These are phyloP conservation scores for Melanerpes aurifrons DNA, from an alignment of 2,113 vertebrate species.

Conservation along the genomic window DNA sequence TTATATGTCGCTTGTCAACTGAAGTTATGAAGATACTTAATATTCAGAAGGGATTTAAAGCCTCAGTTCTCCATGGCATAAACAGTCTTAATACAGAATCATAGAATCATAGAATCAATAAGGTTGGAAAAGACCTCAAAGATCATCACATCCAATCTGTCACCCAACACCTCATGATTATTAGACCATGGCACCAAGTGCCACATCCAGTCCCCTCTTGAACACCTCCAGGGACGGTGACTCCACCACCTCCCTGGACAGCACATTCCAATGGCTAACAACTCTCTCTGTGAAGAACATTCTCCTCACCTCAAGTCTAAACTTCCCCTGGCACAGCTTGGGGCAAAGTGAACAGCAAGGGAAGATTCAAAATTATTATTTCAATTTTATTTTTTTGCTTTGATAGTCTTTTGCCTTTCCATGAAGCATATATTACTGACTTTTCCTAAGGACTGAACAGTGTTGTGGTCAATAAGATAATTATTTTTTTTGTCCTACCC, in stretches of 20 bases:
- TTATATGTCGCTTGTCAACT: neutral
- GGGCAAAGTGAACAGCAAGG: neutral
- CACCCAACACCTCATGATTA: too few relatives aligned
- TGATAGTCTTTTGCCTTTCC: neutral
- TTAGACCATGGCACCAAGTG: too few relatives aligned
- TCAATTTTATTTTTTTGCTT: neutral
- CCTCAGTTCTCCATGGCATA: neutral
- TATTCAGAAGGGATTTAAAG: conserved; percentile 3
- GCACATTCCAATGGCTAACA: too few relatives aligned
- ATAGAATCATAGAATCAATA: too few relatives aligned
- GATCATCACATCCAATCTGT: too few relatives aligned
- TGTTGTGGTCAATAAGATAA: neutral
- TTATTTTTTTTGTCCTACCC: neutral
- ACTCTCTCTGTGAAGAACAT: too few relatives aligned
- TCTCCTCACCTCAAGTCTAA: too few relatives aligned
- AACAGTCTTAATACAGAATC: neutral
- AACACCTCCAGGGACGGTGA: too few relatives aligned
- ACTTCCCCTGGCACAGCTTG: too few relatives aligned
- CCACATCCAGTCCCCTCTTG: too few relatives aligned
- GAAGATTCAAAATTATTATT: neutral
- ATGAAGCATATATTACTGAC: neutral
- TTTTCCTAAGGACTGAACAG: neutral
- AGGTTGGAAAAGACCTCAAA: too few relatives aligned
- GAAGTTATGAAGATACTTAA: conserved; percentile 10
- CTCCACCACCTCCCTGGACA: too few relatives aligned